A percentile compares a stretch with the other conserved stretches of the same genome.
Conservation (phyloP, 37 sponge, comb jelly and placozoan genomes). For the Spongia lamella region DNA sequence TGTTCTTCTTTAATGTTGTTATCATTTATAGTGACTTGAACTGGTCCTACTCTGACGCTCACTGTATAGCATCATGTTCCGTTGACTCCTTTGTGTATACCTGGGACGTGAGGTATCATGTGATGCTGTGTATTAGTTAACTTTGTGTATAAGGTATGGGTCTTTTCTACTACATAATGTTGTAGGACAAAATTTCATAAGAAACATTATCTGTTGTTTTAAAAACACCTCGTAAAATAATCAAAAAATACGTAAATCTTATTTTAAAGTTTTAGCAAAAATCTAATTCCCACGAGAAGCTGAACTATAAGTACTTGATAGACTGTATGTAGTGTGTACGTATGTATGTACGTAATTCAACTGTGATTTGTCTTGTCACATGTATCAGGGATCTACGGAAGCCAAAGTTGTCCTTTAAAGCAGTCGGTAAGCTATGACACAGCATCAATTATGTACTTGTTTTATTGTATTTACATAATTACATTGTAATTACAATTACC, state of each 20-base stretch:
- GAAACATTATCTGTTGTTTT: too few species aligned
- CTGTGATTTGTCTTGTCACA: background rate
- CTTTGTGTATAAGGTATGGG: too few species aligned
- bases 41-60: conserved; percentile 71
- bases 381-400: conserved; percentile 14
- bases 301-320: too few species aligned
- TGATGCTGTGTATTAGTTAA: too few species aligned
- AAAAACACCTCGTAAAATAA: too few species aligned
- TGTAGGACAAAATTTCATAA: too few species aligned
- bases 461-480: too few species aligned
- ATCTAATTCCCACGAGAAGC: too few species aligned
- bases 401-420: conserved; percentile 15
- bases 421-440: background rate
- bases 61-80: conserved; percentile 74
- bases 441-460: background rate
- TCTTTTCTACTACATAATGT: too few species aligned
- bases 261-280: too few species aligned
- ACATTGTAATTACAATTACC: too few species aligned
- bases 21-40: conserved; percentile 63
- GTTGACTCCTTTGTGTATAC: conserved; percentile 79
- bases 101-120: conserved; percentile 91
- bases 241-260: too few species aligned
- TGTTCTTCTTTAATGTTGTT: background rate
- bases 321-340: background rate
- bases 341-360: background rate